Evolutionary conservation across 2,888 invertebrate species (phyloP).

Genomic region (Heliconius hortense): DNA sequence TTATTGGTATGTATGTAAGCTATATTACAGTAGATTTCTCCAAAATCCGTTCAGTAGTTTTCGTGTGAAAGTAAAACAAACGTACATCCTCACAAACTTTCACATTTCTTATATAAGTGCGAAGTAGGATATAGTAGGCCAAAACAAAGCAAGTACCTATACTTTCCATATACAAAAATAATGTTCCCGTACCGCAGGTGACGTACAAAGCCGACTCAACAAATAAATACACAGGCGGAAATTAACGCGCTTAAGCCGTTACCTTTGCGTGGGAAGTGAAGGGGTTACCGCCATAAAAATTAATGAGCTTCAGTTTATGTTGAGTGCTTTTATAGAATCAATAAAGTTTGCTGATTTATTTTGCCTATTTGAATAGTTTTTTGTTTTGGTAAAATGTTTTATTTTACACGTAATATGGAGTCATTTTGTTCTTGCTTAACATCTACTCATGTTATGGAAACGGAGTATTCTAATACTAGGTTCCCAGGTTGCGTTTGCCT

Average conservation of each 20-base stretch:
- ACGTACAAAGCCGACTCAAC: constrained; percentile 18
- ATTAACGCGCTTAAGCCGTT: constrained; percentile 16
- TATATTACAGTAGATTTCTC: too few species aligned
- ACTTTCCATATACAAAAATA: constrained; percentile 1
- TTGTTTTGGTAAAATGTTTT: not conserved
- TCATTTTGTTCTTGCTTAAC: not conserved
- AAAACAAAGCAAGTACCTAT: not conserved
- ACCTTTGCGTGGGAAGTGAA: constrained; percentile 14
- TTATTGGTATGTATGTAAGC: too few species aligned
- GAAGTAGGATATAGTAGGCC: not conserved
- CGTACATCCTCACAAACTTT: not conserved
- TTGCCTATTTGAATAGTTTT: not conserved
- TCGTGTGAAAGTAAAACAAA: too few species aligned
- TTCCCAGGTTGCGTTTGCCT: too few species aligned
- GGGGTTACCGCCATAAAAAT: constrained; percentile 14
- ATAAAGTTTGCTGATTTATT: not conserved
- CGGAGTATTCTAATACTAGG: too few species aligned
- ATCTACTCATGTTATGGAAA: too few species aligned
- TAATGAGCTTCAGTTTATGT: not conserved
- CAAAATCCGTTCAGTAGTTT: not conserved
- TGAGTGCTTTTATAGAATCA: not conserved
- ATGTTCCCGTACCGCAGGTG: constrained; percentile 13
- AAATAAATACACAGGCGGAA: constrained; percentile 24
- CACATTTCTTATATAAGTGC: not conserved
- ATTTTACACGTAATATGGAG: not conserved